A percentile compares a stretch with the other conserved stretches of the same genome.
These are phyloP conservation scores for Myotis planiceps DNA, from an alignment of 2,797 vertebrate genomes.

Conservation along the genomic window DNA sequence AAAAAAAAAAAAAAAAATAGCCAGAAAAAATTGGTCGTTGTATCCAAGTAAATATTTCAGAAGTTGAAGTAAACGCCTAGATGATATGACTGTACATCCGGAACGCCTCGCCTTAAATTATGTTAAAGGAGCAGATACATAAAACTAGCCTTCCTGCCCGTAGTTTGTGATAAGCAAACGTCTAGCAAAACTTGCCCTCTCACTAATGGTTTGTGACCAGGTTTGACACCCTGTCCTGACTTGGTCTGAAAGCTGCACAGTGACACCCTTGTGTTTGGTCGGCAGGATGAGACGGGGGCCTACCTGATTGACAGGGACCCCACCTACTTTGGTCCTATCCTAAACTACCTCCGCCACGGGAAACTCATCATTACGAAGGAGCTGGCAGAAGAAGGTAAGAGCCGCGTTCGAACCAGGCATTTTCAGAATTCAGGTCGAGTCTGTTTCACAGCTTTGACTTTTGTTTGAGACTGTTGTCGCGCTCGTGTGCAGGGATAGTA, in stretches of 20 bases:
- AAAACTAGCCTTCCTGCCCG: background rate
- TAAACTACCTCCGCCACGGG: conserved; percentile 97
- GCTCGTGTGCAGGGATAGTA: background rate
- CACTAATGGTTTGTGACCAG: background rate
- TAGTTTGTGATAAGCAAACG: background rate
- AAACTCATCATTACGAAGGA: conserved; percentile 98
- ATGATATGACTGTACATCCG: background rate
- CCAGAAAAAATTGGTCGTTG: background rate
- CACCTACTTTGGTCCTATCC: conserved; percentile 95
- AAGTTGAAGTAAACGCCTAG: background rate
- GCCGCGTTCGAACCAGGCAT: background rate
- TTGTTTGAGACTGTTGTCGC: background rate
- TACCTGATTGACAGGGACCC: conserved; percentile 97
- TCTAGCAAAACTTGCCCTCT: background rate
- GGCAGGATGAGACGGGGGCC: conserved; percentile 94
- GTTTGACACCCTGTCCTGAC: background rate
- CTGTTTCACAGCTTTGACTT: background rate
- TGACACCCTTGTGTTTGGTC: conserved; percentile 41
- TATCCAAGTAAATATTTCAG: background rate
- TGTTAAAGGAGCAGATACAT: background rate
- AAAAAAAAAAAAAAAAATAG: background rate
- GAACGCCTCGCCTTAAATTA: background rate
- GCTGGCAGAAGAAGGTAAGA: conserved; percentile 95
- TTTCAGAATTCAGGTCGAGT: background rate
- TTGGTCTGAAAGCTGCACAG: background rate